phyloP scores from a whole-genome alignment of 2,888 invertebrate genomes.

The Pheosia tremula region DNA sequence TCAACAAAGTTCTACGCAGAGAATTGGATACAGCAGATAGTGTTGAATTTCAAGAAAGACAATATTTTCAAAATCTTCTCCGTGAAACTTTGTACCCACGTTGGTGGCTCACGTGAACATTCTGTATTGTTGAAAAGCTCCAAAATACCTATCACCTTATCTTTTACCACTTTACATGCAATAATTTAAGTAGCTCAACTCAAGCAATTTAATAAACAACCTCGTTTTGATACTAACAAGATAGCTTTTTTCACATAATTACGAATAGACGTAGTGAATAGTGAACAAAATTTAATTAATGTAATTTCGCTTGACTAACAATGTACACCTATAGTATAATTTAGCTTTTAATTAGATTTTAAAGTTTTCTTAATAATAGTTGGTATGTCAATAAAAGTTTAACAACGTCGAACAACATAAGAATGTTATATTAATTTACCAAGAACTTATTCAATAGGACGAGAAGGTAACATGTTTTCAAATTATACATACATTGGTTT shows the following conservation, averaged over 20 bases:
- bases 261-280: slow-evolving; percentile 34
- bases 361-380: slow-evolving; percentile 33
- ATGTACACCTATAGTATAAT: slow-evolving; percentile 33
- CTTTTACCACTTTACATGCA: slow-evolving; percentile 19
- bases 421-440: slow-evolving; percentile 22
- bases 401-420: slow-evolving; percentile 16
- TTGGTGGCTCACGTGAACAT: slow-evolving; percentile 25
- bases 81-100: slow-evolving; percentile 30
- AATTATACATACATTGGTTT: slow-evolving; percentile 14
- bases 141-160: slow-evolving; percentile 28
- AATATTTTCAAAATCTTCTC: slow-evolving; percentile 17
- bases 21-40: slow-evolving; percentile 9
- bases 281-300: slow-evolving; percentile 22
- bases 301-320: slow-evolving; percentile 33
- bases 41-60: slow-evolving; percentile 10
- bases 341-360: slow-evolving; percentile 33
- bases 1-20: slow-evolving; percentile 28
- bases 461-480: slow-evolving; percentile 36
- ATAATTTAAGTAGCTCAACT: slow-evolving; percentile 23
- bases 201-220: slow-evolving; percentile 23
- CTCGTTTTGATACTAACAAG: slow-evolving; percentile 20
- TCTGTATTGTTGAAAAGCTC: slow-evolving; percentile 26
- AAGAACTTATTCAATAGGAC: slow-evolving; percentile 29
- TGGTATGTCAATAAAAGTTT: slow-evolving; percentile 18
- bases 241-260: slow-evolving; percentile 17